Base-by-base conservation (phyloP, 2,888 invertebrate genomes). In the Spodoptera littoralis region DNA sequence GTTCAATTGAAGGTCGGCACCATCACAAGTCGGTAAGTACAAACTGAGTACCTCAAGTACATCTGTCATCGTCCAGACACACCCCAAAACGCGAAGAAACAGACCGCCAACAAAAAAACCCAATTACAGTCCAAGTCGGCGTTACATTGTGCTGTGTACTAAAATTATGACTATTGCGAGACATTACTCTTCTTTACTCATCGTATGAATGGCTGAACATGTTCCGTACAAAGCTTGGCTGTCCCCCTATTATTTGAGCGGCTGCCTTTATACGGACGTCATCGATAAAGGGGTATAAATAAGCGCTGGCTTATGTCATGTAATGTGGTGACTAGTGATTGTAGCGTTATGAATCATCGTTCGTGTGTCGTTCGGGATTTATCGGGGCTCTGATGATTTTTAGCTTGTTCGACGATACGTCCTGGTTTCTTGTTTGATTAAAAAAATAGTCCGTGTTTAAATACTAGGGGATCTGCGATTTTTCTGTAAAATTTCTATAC, bases 221-320 rank as follows among this genome's bases (percentile, higher is more conserved):
- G 85, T 79, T 76, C 76, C 72, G 76, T 87, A 90, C 90, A 90
- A 90, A 84, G 83, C 82, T 77, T 75, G 85, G 70, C 84, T 88
- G 90, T 89, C 88, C 86, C 87, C 85, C 90, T 90, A 90, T 90
- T 90, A 91, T 88, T 89, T 88, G 82, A 82, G 88, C 90, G 90
- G 90, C 88, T 80, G 70, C 83, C 89, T 88, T 88, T 88, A 86
- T 86, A 81, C 80, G 76, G 81, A 87, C 85, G 86, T 88, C 89
- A 88, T 84, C 85, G 85, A 85, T 85, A 88, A 88, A 88, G 86
- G 79, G 80, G 80, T 88, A 88, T 87, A 89, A 89, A 90, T 90
- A 90, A 90, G 81, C 86, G 82, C 79, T 73, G 77, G 84, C 85
- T 82, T 84, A 87, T 85, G 89, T 88, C 90, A 88, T 90, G 89